Evolutionary conservation across 2,797 vertebrate genomes (phyloP), one percentile per base, ranked within the genome.

Genomic region (Eulemur coronatus): DNA sequence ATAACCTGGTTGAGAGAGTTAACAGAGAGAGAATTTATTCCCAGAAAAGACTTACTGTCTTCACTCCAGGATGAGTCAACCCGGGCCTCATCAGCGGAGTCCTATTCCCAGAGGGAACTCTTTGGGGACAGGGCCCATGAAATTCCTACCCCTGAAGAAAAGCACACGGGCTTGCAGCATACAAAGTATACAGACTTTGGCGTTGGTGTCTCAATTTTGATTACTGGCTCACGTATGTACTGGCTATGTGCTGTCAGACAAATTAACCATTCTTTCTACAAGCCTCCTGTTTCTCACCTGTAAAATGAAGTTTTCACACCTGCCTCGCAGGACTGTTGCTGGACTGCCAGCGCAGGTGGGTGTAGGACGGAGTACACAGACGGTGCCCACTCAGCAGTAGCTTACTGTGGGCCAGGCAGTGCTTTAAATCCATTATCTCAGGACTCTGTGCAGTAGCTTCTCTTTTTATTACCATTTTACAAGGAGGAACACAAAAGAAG

Each of bases 21-120:
- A 48, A 69, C 2, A 55, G 76, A 95, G 80, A 91, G 30, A 63
- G 28, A 33, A 30, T 30, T 91, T 76, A 84, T n/a, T 84, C 55
- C 28, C 6, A 30, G 67, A 79, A 91, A 80, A 96, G 5, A 38
- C 46, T 84, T 41, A 88, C 3, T 65, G 57, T 22, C 11, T 14
- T 24, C 17, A 50, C 20, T 93, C 35, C 67, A 17, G 0, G 12
- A 30, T 50, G 52, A 92, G 50, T 86, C 57, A 86, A 55, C 50
- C 7, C 6, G 79, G 57, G 79, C 2, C 75, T 79, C 73, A 85
- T 50, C 69, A 95, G 57, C 69, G 13, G 0, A 81, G 41, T 59
- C n/a, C 46, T 57, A 30, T 35, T 93, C 46, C 57, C 50, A n/a
- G 67, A 79, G 28, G 22, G 46, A 38, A 48, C n/a, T 26, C 67